Base-by-base conservation (phyloP, 2,888 invertebrate species). In the Hypomecis punctinalis region DNA sequence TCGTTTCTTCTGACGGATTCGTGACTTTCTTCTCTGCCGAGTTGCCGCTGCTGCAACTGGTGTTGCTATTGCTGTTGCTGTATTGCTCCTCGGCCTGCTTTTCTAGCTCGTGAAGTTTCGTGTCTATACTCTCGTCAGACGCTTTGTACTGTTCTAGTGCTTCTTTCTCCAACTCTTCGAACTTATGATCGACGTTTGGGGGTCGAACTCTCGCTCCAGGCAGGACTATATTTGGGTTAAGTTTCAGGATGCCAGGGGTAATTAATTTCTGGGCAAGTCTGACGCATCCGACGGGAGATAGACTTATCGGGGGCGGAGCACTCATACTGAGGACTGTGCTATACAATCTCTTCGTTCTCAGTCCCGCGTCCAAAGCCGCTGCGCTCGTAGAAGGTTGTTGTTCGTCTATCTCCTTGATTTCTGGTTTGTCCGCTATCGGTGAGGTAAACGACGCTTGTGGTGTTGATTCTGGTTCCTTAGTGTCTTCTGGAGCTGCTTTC, bases 41-140 rank as follows among this genome's bases (percentile, higher is more conserved):
- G 63, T 87, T 86, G 0, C 88, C 90, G 69, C 91, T 92, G 75
- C 91, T 90, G 74, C 91, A 93, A 67, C 93, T 93, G 0, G 92
- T 93, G 68, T 91, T 91, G 71, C 92, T 93, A 65, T 91, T 91
- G 70, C 93, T 92, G 0, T 87, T 87, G 74, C 93, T 94, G 80
- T 95, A 95, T 77, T 96, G 95, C 75, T 95, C 96, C 55, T 94
- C 94, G 0, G 95, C 96, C 75, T 95, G 94, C 64, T 94, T 92
- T 76, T 95, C 95, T 63, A 95, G 82, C 69, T 95, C 95, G 59
- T 94, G 91, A 78, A 94, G 94, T 71, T 94, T 94, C 7, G 93
- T 94, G 71, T 94, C 94, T 76, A 93, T 94, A 70, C 93, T 93
- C 73, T 93, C 93, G 68, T 93, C 92, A 6, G 92, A 94, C n/a